phyloP scores from a whole-genome alignment of 2,113 vertebrate genomes.

The Empidonax alnorum region DNA sequence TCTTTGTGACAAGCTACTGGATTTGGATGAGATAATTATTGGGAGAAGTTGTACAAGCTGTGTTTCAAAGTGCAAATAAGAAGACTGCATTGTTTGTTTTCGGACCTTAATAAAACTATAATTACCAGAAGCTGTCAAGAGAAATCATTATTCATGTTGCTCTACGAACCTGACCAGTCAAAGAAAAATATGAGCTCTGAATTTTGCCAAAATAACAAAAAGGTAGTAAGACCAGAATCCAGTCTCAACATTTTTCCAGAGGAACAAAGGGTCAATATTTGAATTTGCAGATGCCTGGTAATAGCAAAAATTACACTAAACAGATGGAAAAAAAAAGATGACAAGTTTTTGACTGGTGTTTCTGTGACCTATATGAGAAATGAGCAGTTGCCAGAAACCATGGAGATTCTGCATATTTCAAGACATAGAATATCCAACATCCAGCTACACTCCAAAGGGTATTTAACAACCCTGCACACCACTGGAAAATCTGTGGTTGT shows the following conservation, averaged over 20 bases:
- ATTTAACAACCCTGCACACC: neutral
- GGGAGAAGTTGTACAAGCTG: neutral
- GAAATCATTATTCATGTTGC: neutral
- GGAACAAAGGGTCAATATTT: neutral
- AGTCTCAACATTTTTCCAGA: neutral
- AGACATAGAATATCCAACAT: neutral
- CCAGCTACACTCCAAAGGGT: neutral
- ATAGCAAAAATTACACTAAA: neutral
- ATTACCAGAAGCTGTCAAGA: constrained; percentile 16
- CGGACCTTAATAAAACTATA: constrained; percentile 6
- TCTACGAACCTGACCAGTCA: neutral
- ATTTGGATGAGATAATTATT: constrained; percentile 21
- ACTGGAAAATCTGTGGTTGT: neutral
- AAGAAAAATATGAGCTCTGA: neutral
- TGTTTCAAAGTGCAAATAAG: neutral
- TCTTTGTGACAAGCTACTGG: neutral
- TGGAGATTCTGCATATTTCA: neutral
- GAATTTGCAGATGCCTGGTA: neutral
- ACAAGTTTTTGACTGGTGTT: neutral
- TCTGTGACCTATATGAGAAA: neutral
- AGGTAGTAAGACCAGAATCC: neutral
- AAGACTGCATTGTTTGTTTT: neutral
- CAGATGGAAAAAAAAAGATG: neutral
- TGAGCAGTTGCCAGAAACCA: neutral
- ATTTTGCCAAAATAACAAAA: constrained; percentile 16